These are phyloP conservation scores for Urocynchramus pylzowi DNA, from an alignment of 2,113 vertebrate species.

Conservation along the genomic window DNA sequence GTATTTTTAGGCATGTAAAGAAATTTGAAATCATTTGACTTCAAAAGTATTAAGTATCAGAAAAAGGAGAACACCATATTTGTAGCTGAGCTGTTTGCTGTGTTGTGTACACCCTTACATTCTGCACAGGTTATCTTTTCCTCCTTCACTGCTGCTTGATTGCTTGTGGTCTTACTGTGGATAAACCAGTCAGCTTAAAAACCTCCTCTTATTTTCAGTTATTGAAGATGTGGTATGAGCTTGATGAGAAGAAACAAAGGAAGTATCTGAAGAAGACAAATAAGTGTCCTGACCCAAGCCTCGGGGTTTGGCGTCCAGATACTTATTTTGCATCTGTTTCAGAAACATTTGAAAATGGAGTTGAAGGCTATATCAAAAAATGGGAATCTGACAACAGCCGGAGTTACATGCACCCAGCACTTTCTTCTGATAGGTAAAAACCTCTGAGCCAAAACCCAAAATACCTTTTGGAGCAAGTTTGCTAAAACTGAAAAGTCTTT, in stretches of 20 bases:
- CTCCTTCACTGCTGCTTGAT: background rate
- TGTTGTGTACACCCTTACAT: background rate
- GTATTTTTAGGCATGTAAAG: background rate
- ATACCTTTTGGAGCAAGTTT: background rate
- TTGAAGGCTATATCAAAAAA: conserved; percentile 74
- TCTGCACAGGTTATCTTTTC: background rate
- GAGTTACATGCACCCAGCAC: background rate
- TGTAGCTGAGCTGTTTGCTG: background rate
- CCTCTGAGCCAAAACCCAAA: background rate
- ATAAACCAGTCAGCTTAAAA: background rate
- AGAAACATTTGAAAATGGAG: conserved; percentile 83
- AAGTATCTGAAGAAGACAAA: conserved; percentile 81
- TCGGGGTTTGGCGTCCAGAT: conserved; percentile 84
- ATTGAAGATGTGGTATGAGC: conserved; percentile 79
- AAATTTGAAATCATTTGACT: background rate
- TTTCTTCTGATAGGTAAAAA: conserved; percentile 77
- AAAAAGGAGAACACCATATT: background rate
- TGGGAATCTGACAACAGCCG: conserved; percentile 41
- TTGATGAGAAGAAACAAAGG: conserved; percentile 73
- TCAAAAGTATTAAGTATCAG: background rate
- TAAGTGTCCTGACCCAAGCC: conserved; percentile 86
- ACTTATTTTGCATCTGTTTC: conserved; percentile 89
- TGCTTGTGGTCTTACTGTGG: background rate
- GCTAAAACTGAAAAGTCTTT: background rate
- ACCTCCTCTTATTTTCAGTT: conserved; percentile 67